phyloP scores from a whole-genome alignment of 1,140 invertebrate genomes.

The Olivierus martensii region DNA sequence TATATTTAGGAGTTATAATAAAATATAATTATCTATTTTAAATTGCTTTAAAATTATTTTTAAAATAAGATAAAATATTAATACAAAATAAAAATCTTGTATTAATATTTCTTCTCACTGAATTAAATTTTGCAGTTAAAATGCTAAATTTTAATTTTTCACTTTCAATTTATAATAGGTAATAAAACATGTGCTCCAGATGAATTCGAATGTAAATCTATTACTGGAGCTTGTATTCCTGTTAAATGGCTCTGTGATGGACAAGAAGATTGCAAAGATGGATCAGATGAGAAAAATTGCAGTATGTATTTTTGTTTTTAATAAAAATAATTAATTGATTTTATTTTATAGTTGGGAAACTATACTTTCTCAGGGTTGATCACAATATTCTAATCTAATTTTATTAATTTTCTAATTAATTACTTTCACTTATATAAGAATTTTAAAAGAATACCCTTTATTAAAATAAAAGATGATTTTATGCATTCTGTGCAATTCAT shows the following conservation, averaged over 20 bases:
- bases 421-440: slow-evolving; percentile 60
- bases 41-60: too few species aligned
- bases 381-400: too few species aligned
- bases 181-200: slow-evolving; percentile 38
- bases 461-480: slow-evolving; percentile 67
- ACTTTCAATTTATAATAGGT: slow-evolving; percentile 3
- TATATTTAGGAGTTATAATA: too few species aligned
- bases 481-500: too few species aligned
- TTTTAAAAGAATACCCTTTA: slow-evolving; percentile 23
- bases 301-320: slow-evolving; percentile 7
- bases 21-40: too few species aligned
- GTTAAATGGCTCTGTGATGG: slow-evolving; percentile 89
- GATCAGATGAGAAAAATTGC: slow-evolving; percentile 29
- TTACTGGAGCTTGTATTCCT: slow-evolving; percentile 43
- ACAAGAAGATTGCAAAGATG: slow-evolving; percentile 44
- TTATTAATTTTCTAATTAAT: slow-evolving; percentile 56
- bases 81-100: too few species aligned
- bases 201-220: slow-evolving; percentile 46
- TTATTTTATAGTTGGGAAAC: too few species aligned
- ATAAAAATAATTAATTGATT: neutral
- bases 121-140: too few species aligned
- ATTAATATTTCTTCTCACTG: too few species aligned
- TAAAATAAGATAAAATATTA: too few species aligned
- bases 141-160: too few species aligned
- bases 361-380: too few species aligned